A percentile compares a stretch with the other conserved stretches of the same genome.
phyloP scores from a whole-genome alignment of 2,797 vertebrate genomes.

The Anguilla pacifica region DNA sequence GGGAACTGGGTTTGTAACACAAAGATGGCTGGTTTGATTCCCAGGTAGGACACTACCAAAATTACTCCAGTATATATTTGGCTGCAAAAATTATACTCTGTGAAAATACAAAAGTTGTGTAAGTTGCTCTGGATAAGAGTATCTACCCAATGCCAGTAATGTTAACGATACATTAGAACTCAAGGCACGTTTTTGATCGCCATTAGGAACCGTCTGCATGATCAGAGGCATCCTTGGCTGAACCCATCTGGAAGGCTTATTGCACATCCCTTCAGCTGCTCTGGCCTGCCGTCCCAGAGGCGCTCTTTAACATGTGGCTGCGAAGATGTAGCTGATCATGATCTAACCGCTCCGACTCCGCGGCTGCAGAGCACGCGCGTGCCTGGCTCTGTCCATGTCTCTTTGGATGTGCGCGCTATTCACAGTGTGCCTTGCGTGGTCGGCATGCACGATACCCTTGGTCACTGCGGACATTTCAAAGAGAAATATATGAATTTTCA shows the following conservation, averaged over 20 bases:
- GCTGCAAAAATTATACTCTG: too few relatives aligned
- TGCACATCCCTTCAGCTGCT: conserved; percentile 35
- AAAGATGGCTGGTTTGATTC: too few relatives aligned
- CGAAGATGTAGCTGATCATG: neutral
- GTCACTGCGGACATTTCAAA: neutral
- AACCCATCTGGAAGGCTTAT: conserved; percentile 34
- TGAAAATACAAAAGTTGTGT: too few relatives aligned
- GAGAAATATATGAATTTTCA: neutral
- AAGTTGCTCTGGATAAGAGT: too few relatives aligned
- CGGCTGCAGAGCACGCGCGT: neutral
- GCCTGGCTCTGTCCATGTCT: neutral
- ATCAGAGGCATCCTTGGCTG: conserved; percentile 2
- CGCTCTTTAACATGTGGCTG: neutral
- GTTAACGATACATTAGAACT: conserved; percentile 31
- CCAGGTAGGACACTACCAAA: too few relatives aligned
- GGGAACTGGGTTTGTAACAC: too few relatives aligned
- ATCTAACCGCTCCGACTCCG: neutral
- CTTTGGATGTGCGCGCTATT: neutral
- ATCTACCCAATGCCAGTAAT: neutral
- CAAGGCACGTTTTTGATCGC: conserved; percentile 31
- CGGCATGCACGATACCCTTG: neutral
- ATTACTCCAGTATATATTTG: too few relatives aligned
- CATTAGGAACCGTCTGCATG: conserved; percentile 6
- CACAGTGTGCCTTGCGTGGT: neutral
- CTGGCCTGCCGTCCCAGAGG: conserved; percentile 23